phyloP scores from a whole-genome alignment of 64 coral and sea anemone genomes.

The Pocillopora damicornis region DNA sequence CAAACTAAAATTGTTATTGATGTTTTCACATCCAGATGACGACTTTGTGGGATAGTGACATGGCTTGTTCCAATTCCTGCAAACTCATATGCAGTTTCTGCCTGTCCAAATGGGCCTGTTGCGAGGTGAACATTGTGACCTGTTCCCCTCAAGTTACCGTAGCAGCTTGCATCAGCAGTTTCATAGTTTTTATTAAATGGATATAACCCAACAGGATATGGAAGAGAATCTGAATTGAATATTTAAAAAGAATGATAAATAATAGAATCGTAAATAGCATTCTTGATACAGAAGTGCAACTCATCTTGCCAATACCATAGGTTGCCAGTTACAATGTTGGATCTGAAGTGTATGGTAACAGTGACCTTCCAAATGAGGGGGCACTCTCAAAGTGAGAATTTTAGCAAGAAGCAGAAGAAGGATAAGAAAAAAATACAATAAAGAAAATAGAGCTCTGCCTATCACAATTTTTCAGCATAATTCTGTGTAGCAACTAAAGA shows the following conservation, averaged over 20 bases:
- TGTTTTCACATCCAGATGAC: conserved; percentile 2
- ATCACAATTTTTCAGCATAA: too few relatives aligned
- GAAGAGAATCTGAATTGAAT: background rate
- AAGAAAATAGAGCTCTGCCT: too few relatives aligned
- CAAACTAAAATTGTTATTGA: conserved; percentile 56
- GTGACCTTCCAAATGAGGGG: too few relatives aligned
- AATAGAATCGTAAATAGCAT: too few relatives aligned
- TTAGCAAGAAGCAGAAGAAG: too few relatives aligned
- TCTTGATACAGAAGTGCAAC: too few relatives aligned
- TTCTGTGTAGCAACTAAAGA: too few relatives aligned
- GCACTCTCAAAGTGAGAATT: too few relatives aligned
- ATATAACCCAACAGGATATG: conserved; percentile 52
- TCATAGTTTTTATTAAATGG: conserved; percentile 25
- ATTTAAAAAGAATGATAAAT: background rate
- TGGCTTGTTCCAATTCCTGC: conserved; percentile 38
- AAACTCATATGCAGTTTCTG: conserved; percentile 48
- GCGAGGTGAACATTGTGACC: conserved; percentile 22
- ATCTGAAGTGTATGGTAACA: too few relatives aligned
- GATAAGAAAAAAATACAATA: too few relatives aligned
- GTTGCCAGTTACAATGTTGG: too few relatives aligned
- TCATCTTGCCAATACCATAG: too few relatives aligned
- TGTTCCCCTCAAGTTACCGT: conserved; percentile 34
- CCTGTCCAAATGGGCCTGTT: conserved; percentile 4
- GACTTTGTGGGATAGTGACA: conserved; percentile 39
- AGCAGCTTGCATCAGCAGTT: conserved; percentile 63